phyloP scores from a whole-genome alignment of 1,140 invertebrate genomes.

The Zophobas atratus region DNA sequence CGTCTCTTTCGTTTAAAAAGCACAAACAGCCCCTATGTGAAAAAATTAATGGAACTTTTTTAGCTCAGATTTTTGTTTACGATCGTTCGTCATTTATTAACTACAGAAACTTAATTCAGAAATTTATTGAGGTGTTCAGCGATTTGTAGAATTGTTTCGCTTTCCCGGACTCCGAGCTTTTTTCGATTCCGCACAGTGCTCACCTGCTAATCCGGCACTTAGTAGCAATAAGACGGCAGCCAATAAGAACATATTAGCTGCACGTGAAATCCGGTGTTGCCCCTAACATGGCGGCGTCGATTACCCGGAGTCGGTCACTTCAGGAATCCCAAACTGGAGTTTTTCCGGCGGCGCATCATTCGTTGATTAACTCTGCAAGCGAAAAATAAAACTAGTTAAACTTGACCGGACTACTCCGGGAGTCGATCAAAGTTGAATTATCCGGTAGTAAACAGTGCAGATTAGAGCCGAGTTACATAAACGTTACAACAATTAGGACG shows the following conservation, averaged over 20 bases:
- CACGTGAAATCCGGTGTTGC: constrained; percentile 58
- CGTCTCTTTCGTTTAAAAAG: too few species aligned
- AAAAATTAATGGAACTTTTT: too few species aligned
- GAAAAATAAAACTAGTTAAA: background rate
- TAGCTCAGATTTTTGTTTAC: too few species aligned
- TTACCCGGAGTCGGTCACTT: constrained; percentile 44
- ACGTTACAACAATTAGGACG: too few species aligned
- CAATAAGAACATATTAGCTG: constrained; percentile 66
- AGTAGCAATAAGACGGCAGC: constrained; percentile 63
- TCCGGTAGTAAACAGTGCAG: too few species aligned
- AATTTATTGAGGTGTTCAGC: too few species aligned
- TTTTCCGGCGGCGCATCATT: constrained; percentile 13
- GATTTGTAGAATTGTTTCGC: background rate
- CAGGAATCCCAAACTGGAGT: constrained; percentile 24
- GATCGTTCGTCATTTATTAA: too few species aligned
- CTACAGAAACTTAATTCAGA: too few species aligned
- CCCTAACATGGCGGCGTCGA: constrained; percentile 63
- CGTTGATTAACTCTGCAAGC: background rate
- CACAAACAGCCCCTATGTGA: too few species aligned
- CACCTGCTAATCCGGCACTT: constrained; percentile 65
- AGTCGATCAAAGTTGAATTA: background rate
- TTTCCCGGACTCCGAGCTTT: too few species aligned
- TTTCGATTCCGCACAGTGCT: constrained; percentile 9
- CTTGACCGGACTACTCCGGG: background rate
- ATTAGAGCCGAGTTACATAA: too few species aligned